Conservation (phyloP, 2,888 invertebrate genomes). For the Pristionchus japonicus region DNA sequence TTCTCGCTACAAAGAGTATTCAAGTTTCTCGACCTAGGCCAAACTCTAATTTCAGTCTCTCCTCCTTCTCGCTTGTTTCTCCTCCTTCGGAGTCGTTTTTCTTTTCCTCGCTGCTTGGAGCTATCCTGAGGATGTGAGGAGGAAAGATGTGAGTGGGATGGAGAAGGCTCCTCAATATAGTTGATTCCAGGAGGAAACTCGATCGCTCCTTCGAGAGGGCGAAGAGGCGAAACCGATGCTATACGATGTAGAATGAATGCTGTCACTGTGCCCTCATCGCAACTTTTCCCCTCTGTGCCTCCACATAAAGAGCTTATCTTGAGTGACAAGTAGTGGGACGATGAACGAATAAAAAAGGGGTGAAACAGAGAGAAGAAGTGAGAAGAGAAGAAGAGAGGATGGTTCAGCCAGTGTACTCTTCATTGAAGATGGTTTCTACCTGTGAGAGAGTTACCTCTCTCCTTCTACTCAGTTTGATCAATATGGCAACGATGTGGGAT, state of each 20-base stretch:
- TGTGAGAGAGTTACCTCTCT: neutral
- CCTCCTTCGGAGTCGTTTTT: neutral
- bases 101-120: slow-evolving; percentile 17
- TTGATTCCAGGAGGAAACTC: neutral
- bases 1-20: neutral
- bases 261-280: neutral
- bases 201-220: neutral
- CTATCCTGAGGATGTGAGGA: neutral
- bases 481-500: slow-evolving; percentile 31
- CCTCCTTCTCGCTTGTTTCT: neutral
- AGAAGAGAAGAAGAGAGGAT: neutral
- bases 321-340: neutral
- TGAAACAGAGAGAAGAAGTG: neutral
- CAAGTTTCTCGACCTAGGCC: too few relatives aligned
- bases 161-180: neutral
- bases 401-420: neutral
- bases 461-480: slow-evolving; percentile 8
- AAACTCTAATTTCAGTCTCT: neutral
- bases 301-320: neutral
- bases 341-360: neutral
- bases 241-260: neutral
- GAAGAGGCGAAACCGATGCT: neutral
- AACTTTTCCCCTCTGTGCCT: neutral
- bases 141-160: neutral
- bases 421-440: neutral